These are phyloP conservation scores for Encarsia formosa DNA, from an alignment of 2,888 invertebrate genomes.

Conservation along the genomic window DNA sequence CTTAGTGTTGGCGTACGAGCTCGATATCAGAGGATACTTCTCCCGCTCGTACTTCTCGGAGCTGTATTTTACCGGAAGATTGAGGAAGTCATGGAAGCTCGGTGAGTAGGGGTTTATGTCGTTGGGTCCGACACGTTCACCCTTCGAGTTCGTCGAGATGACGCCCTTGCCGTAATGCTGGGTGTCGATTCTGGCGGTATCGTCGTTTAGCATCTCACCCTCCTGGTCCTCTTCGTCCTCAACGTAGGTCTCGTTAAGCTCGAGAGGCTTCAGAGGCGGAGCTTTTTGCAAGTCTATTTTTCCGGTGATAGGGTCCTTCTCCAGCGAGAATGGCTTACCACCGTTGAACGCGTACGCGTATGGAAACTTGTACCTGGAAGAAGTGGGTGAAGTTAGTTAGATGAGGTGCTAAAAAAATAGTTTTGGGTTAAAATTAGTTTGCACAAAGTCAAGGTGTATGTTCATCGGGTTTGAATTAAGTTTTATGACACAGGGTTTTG, in stretches of 20 bases:
- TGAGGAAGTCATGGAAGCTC: conserved; percentile 66
- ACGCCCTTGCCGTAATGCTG: conserved; percentile 24
- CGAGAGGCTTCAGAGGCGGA: conserved; percentile 42
- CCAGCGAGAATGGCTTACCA: conserved; percentile 67
- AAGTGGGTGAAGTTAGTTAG: background rate
- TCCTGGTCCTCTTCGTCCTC: conserved; percentile 31
- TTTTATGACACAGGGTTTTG: too few relatives aligned
- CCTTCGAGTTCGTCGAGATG: conserved; percentile 25
- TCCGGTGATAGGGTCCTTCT: conserved; percentile 66
- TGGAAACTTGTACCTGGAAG: conserved; percentile 39
- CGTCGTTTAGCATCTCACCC: conserved; percentile 4
- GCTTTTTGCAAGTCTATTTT: conserved; percentile 59
- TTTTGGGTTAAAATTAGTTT: too few relatives aligned
- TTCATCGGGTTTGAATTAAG: too few relatives aligned
- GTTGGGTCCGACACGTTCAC: conserved; percentile 54
- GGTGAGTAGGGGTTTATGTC: conserved; percentile 62
- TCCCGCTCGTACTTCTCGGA: conserved; percentile 58
- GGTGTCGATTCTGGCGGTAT: conserved; percentile 6
- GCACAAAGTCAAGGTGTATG: too few relatives aligned
- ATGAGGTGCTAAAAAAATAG: too few relatives aligned
- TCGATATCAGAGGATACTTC: conserved; percentile 66
- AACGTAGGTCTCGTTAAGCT: conserved; percentile 36
- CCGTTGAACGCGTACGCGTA: conserved; percentile 57
- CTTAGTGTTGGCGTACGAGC: conserved; percentile 69
- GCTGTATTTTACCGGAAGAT: conserved; percentile 65